Base-by-base conservation (phyloP, 2,888 invertebrate species). In the Trichopoda pennipes region DNA sequence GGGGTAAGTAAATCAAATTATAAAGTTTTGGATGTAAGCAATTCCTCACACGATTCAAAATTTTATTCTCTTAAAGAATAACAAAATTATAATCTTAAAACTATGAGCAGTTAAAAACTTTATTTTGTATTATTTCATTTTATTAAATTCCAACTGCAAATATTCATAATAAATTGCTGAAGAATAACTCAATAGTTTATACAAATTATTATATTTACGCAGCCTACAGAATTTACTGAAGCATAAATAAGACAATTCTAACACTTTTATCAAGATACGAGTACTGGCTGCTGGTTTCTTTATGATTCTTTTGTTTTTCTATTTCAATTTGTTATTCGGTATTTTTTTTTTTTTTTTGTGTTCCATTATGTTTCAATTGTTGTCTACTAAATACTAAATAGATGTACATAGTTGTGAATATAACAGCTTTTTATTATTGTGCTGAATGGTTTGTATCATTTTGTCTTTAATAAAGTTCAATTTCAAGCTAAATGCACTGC, bases 1-100 rank as follows among this genome's bases (percentile, higher is more conserved):
- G 90, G 96, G 96, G 92, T 94, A 87, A 92, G 92, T 88, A 64
- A 66, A 56, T 61, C 10, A 35, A 66, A 69, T 28, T 28, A 28
- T 28, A 28, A 9, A 73, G 17, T 35, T 35, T 38, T 7, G 4
- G 12, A 53, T 17, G 23, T 23, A 7, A n/a, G 14, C 6, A 4
- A 8, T 28, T 6, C 8, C 28, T 28, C 2, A 28, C 28, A 7
- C 28, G 28, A 28, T 28, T 6, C 4, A 6, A 28, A 28, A 6
- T 28, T 28, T 4, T 7, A 28, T 7, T 28, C 8, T 28, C 8
- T 28, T 28, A 6, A 28, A 28, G 28, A 28, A 8, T 28, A 4
- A 28, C 8, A 28, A 28, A 28, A 28, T 28, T 28, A 38, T 10
- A 38, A 38, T 14, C 17, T 19, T 1, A 17, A 49, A 17, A 9